Conservation (phyloP, 2,888 invertebrate species). For the Tortricodes alternella region DNA sequence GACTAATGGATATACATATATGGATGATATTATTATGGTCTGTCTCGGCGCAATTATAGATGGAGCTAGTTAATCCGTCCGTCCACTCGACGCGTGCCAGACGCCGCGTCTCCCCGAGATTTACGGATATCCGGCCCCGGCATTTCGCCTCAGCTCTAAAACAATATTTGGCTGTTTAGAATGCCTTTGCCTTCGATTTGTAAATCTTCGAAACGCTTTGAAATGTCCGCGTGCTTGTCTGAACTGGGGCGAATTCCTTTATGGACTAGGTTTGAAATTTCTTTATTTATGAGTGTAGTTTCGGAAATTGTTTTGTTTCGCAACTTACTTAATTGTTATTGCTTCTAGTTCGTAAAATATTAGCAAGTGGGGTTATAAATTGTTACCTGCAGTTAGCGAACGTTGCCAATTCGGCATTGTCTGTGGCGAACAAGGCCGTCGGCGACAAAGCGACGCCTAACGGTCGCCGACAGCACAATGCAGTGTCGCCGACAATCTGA, state of each 20-base stretch:
- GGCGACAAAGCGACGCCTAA: conserved; percentile 34
- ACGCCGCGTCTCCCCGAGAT: conserved; percentile 30
- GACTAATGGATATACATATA: too few relatives aligned
- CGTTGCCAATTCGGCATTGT: conserved; percentile 22
- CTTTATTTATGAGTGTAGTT: conserved; percentile 1
- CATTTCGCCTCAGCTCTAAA: conserved; percentile 29
- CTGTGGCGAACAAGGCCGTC: conserved; percentile 12
- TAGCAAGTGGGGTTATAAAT: conserved; percentile 16
- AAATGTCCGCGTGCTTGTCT: conserved; percentile 2
- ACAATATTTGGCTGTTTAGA: conserved; percentile 35
- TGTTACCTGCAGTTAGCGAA: conserved; percentile 19
- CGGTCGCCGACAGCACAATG: conserved; percentile 34
- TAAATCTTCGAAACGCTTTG: conserved; percentile 16
- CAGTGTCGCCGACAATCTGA: conserved; percentile 5
- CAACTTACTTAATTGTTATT: conserved; percentile 11
- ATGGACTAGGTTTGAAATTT: conserved; percentile 8
- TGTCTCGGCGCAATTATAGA: too few relatives aligned
- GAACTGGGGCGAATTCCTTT: conserved; percentile 29
- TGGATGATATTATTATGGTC: too few relatives aligned
- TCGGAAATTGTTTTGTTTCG: conserved; percentile 9
- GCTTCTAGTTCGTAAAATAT: neutral
- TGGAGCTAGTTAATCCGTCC: conserved; percentile 15
- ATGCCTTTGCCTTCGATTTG: conserved; percentile 30
- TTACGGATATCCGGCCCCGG: conserved; percentile 47
- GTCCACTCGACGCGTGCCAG: conserved; percentile 32